phyloP scores from a whole-genome alignment of 2,797 vertebrate genomes.

The Spondyliosoma cantharus region DNA sequence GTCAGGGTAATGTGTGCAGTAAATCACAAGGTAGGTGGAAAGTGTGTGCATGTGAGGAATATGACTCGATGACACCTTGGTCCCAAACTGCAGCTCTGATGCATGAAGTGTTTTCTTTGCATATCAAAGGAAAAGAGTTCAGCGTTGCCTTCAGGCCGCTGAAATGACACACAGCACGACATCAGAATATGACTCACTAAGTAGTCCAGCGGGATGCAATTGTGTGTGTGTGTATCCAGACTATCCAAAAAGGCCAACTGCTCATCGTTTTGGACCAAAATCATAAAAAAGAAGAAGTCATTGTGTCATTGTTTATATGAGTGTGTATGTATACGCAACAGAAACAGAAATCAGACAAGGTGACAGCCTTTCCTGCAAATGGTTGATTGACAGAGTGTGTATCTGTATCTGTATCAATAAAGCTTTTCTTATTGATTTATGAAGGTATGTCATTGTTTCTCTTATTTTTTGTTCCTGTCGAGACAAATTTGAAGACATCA shows the following conservation, averaged over 20 bases:
- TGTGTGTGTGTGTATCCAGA: slow-evolving; percentile 17
- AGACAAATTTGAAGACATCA: background rate
- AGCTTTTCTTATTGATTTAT: background rate
- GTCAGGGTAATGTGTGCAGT: slow-evolving; percentile 3
- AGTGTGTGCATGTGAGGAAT: slow-evolving; percentile 19
- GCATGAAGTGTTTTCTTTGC: slow-evolving; percentile 62
- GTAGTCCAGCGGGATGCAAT: slow-evolving; percentile 28
- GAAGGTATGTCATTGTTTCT: background rate
- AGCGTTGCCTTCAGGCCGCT: slow-evolving; percentile 38
- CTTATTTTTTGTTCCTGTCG: background rate
- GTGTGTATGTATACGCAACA: slow-evolving; percentile 18
- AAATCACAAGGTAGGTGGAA: slow-evolving; percentile 3
- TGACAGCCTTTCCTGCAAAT: background rate
- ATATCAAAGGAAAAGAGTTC: slow-evolving; percentile 57
- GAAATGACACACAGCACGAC: slow-evolving; percentile 63
- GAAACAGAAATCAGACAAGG: slow-evolving; percentile 22
- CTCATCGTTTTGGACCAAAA: background rate
- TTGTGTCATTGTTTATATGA: slow-evolving; percentile 10
- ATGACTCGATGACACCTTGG: slow-evolving; percentile 20
- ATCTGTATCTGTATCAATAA: background rate
- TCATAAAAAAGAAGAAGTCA: background rate
- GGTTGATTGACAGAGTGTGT: slow-evolving; percentile 34
- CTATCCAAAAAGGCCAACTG: background rate
- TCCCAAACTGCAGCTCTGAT: slow-evolving; percentile 41
- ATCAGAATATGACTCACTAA: slow-evolving; percentile 51